Evolutionary conservation across 2,113 vertebrate genomes (phyloP).

Genomic region (Nyctibius bracteatus): DNA sequence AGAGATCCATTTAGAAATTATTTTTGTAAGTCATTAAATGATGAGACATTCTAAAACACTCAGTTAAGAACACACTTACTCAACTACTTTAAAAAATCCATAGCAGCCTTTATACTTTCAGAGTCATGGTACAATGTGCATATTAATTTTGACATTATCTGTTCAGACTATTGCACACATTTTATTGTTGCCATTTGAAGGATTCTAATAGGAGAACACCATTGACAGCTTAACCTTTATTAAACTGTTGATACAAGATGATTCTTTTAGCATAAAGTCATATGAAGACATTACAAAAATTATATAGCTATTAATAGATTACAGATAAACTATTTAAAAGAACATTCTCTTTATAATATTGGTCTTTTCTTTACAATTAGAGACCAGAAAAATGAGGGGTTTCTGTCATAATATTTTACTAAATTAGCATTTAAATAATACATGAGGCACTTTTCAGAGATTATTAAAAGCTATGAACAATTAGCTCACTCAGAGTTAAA

Average conservation of each 20-base stretch:
- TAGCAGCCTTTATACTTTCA: background rate
- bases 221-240: constrained; percentile 20
- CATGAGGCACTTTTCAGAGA: background rate
- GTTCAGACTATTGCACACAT: background rate
- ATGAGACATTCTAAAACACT: background rate
- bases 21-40: background rate
- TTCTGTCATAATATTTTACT: background rate
- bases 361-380: background rate
- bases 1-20: background rate
- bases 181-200: background rate
- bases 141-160: background rate
- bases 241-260: background rate
- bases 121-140: background rate
- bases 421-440: constrained; percentile 11
- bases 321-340: background rate
- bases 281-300: background rate
- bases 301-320: background rate
- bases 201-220: background rate
- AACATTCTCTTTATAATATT: background rate
- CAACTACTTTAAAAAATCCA: background rate
- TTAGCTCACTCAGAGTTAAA: background rate
- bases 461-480: background rate
- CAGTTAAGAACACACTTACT: background rate
- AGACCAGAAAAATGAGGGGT: background rate
- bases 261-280: background rate